Percentiles rank a stretch among this genome's conserved stretches.
Evolutionary conservation across 2,888 invertebrate species (phyloP).

Genomic region (Andrena hattorfiana): DNA sequence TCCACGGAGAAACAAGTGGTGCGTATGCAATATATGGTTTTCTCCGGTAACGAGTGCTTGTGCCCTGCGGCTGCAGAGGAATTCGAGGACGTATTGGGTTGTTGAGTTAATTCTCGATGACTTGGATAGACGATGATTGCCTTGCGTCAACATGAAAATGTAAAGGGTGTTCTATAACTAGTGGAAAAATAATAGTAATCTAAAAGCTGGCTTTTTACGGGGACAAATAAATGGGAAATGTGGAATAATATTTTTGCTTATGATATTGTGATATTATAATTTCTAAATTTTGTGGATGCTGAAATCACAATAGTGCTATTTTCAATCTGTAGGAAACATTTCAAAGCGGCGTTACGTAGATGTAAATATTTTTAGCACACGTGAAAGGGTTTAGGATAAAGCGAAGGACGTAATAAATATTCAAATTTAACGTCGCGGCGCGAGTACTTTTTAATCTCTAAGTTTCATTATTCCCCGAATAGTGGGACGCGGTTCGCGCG

Average conservation of each 20-base stretch:
- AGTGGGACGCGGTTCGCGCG: background rate
- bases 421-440: background rate
- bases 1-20: conserved; percentile 3
- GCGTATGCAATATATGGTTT: conserved; percentile 1
- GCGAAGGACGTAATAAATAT: background rate
- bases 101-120: background rate
- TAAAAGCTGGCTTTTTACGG: background rate
- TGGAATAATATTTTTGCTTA: background rate
- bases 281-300: background rate
- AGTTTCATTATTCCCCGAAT: conserved; percentile 27
- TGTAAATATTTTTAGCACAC: too few relatives aligned
- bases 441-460: background rate
- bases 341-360: too few relatives aligned
- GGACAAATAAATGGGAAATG: too few relatives aligned
- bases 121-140: background rate
- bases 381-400: too few relatives aligned
- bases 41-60: background rate
- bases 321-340: too few relatives aligned
- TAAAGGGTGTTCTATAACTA: too few relatives aligned
- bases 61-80: background rate
- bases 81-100: background rate
- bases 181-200: too few relatives aligned
- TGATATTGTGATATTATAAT: background rate
- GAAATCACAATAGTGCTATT: too few relatives aligned
- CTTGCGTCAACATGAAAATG: background rate